Evolutionary conservation across 30 jellyfish, hydroid and myxozoan species (phyloP), one percentile per base, ranked within the genome.

Genomic region (Mastigias papua): DNA sequence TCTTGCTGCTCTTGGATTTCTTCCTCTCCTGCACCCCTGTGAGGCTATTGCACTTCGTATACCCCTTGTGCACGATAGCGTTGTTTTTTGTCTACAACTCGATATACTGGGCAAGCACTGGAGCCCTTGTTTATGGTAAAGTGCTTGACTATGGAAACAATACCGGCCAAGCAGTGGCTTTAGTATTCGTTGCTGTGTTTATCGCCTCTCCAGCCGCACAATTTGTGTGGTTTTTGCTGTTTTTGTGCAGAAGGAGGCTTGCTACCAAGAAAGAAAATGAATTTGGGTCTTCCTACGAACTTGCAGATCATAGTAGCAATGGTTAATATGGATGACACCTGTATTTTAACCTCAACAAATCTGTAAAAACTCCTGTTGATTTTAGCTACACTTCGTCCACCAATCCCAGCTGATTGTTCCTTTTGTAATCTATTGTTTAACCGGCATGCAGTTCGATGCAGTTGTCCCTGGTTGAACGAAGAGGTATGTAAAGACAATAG

Each of bases 41-140:
- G 60, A 87, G 86, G 34, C 68, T 92, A 27, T 82, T 92, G 57
- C 98, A 92, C 74, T 86, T 86, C 69, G 73, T 92, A 1, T 92
- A 86, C 51, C 96, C 98, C 49, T 63, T 88, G 13, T 32, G 76
- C 54, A 25, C 86, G 10, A 3, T 86, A 8, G 84, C 78, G 6
- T 34, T 71, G 29, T 92, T 76, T 60, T 61, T 86, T 82, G 72
- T 92, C 1, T 69, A 50, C 68, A 86, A 86, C 61, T 49, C 77
- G 28, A 87, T 86, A 20, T 87, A 92, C 76, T 92, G 96, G 96
- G 84, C 70, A 7, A 1, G 37, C 23, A 69, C 96, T 23, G 86
- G 78, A 46, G 48, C 73, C 27, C 88, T 67, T 19, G 65, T 92
- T n/a, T 85, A 92, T 64, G 90, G 89, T 22, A 28, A 66, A 11